These are phyloP conservation scores for Capra hircus DNA, from an alignment of 2,113 vertebrate species.

Conservation along the genomic window DNA sequence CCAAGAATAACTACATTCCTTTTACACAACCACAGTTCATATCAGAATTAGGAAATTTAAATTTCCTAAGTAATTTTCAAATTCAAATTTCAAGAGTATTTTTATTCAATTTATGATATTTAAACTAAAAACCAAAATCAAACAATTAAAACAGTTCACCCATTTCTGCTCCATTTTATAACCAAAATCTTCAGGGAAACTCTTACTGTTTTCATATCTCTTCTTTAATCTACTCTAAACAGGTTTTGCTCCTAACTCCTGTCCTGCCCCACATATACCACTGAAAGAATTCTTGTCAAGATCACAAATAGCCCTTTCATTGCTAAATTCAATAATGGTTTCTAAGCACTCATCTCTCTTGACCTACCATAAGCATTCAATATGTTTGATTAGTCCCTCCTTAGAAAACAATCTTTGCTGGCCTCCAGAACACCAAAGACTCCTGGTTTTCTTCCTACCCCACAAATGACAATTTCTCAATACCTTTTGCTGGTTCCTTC, in stretches of 20 bases:
- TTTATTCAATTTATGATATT: not conserved
- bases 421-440: not conserved
- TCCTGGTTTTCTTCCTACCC: not conserved
- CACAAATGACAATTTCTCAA: not conserved
- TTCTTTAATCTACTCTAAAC: not conserved
- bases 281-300: not conserved
- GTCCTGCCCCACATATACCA: not conserved
- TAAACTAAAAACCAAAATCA: not conserved
- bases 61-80: not conserved
- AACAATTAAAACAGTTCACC: not conserved
- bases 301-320: constrained; percentile 1
- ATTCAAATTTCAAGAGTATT: not conserved
- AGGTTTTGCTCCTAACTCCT: not conserved
- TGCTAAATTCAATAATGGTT: not conserved
- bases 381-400: not conserved
- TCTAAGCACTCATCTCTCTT: constrained; percentile 1
- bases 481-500: not conserved
- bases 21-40: not conserved
- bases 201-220: not conserved
- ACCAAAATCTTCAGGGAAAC: not conserved
- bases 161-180: not conserved
- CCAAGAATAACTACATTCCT: not conserved
- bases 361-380: not conserved
- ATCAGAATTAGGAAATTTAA: not conserved
- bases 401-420: not conserved